These are phyloP conservation scores for Tenthredo mesomela DNA, from an alignment of 2,888 invertebrate species.

Conservation along the genomic window DNA sequence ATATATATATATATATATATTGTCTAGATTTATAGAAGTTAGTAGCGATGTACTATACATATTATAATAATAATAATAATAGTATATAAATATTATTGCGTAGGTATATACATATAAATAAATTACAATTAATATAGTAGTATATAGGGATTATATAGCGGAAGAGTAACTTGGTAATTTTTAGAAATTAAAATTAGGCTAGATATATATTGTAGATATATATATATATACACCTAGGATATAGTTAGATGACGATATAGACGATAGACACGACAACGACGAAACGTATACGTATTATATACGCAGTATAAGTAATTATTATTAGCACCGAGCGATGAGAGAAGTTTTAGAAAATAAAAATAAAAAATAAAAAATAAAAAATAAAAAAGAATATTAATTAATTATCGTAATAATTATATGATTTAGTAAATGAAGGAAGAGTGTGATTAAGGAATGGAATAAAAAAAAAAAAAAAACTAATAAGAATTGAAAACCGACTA, in stretches of 20 bases:
- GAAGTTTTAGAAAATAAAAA: not conserved
- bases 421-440: not conserved
- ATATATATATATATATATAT: conserved; percentile 64
- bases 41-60: conserved; percentile 25
- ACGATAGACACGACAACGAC: not conserved
- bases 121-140: not conserved
- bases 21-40: conserved; percentile 69
- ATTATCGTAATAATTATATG: not conserved
- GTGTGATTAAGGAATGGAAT: not conserved
- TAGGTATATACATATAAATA: not conserved
- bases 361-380: not conserved
- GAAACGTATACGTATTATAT: not conserved
- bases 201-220: not conserved
- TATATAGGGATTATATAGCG: not conserved
- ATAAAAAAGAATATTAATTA: not conserved
- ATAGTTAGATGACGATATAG: not conserved
- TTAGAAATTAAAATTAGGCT: not conserved
- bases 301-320: not conserved
- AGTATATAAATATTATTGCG: not conserved
- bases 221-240: too few species aligned
- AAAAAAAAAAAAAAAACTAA: not conserved
- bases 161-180: not conserved
- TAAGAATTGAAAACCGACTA: not conserved
- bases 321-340: not conserved
- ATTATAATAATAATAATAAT: conserved; percentile 1